Base-by-base conservation (phyloP, 2,113 vertebrate species). In the Kryptolebias marmoratus region DNA sequence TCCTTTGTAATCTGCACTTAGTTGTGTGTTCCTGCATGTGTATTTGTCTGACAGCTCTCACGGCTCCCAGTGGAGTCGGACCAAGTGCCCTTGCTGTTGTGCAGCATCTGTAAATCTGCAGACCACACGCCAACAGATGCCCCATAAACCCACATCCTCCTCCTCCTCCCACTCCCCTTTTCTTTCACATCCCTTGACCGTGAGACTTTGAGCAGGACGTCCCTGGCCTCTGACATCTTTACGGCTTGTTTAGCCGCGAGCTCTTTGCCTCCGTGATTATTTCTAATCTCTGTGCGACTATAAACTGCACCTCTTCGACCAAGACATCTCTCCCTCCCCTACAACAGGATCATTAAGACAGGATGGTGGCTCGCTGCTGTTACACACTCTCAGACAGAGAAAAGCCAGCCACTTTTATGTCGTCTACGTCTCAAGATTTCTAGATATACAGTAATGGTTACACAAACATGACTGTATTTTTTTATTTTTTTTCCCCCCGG, bases 151-250 rank as follows among this genome's bases (percentile, higher is more conserved):
- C 36, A 54, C 18, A 42, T 64, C 57, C 27, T 32, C 55, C 44
- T 58, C 68, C 75, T 18, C 79, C 49, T 52, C 49, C 49, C 7
- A 16, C 6, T 10, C 5, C 36, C 7, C 39, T 42, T 9, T 42
- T 9, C 39, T 10, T 10, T 68, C 52, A 13, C 76, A 67, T 76
- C 70, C 78, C 75, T 83, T 84, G 88, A 85, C 89, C 85, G 81
- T 30, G 58, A 88, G 90, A 92, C 92, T 88, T 93, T 93, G 91
- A 91, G 87, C 77, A 80, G 77, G 79, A 79, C 73, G 70, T 73
- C 81, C 79, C 80, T 79, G 18, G 77, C 82, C 85, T 70, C 71
- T 90, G 91, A 88, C 67, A 73, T 90, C 80, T 94, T 93, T 92
- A 93, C 75, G 81, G 88, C 87, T 88, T 88, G 87, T 91, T 93